These are phyloP conservation scores for Mus pahari DNA, from an alignment of 2,113 vertebrate genomes.

Conservation along the genomic window DNA sequence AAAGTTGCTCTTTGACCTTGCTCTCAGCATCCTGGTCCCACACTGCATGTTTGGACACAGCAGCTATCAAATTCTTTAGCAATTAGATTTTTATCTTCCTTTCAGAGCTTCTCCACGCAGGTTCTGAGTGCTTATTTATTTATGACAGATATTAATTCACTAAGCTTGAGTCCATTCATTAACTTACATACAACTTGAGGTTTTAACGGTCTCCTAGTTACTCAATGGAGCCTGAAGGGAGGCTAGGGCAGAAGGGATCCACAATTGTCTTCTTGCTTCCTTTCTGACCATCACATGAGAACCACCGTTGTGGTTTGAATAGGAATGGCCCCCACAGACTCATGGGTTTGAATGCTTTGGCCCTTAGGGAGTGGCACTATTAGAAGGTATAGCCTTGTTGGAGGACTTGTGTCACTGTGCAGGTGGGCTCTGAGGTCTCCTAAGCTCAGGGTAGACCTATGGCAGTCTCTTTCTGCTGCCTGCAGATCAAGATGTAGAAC, in stretches of 20 bases:
- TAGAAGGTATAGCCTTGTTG: background rate
- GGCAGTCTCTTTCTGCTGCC: background rate
- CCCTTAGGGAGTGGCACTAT: background rate
- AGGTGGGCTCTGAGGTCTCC: background rate
- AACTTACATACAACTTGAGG: background rate
- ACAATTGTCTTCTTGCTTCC: background rate
- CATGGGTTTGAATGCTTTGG: background rate
- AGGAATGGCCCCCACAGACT: background rate
- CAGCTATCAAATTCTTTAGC: background rate
- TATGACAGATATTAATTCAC: slow-evolving; percentile 25
- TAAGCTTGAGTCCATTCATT: background rate
- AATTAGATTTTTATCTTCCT: background rate
- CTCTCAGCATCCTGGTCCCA: background rate
- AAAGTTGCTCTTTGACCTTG: background rate
- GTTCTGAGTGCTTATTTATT: background rate
- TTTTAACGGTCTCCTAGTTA: slow-evolving; percentile 23
- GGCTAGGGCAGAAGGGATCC: background rate
- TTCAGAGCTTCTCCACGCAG: background rate
- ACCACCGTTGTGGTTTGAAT: background rate
- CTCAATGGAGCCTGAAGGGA: slow-evolving; percentile 2
- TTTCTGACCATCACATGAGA: background rate
- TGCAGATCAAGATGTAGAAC: background rate
- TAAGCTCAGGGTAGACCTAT: background rate
- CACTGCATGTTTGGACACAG: background rate
- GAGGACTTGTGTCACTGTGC: background rate